Evolutionary conservation across 2,797 vertebrate species (phyloP).

Genomic region (Gorsachius magnificus): DNA sequence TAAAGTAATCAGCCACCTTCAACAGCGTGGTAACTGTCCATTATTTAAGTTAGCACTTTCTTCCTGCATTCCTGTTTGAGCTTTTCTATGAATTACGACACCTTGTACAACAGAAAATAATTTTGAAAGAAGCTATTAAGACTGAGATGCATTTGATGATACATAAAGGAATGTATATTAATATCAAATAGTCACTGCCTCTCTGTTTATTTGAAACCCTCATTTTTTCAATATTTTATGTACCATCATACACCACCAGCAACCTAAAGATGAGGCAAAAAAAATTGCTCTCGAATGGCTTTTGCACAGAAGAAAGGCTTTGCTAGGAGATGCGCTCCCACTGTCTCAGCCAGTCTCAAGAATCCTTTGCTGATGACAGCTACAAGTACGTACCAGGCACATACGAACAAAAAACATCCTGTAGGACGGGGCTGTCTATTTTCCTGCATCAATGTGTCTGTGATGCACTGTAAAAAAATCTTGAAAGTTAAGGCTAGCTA

Average conservation of each 20-base stretch:
- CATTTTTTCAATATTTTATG: background rate
- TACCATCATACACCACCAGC: background rate
- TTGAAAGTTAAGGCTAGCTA: background rate
- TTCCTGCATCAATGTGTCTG: background rate
- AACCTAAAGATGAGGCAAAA: background rate
- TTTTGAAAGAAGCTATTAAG: background rate
- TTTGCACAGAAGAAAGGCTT: background rate
- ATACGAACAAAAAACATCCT: background rate
- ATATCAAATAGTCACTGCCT: background rate
- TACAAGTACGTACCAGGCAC: background rate
- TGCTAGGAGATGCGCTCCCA: background rate
- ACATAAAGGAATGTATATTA: background rate
- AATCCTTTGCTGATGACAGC: background rate
- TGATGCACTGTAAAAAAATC: background rate
- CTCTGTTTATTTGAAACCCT: background rate
- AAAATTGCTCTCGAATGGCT: background rate
- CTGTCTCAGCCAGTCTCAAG: background rate
- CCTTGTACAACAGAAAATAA: background rate
- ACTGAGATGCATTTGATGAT: background rate
- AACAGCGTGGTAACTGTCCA: rapidly evolving
- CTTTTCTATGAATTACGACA: background rate
- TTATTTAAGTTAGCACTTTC: background rate
- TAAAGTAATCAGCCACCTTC: background rate
- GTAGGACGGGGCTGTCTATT: background rate
- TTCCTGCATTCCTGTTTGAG: background rate